These are phyloP conservation scores for Rhorus exstirpatorius DNA, from an alignment of 2,888 invertebrate species.

Conservation along the genomic window DNA sequence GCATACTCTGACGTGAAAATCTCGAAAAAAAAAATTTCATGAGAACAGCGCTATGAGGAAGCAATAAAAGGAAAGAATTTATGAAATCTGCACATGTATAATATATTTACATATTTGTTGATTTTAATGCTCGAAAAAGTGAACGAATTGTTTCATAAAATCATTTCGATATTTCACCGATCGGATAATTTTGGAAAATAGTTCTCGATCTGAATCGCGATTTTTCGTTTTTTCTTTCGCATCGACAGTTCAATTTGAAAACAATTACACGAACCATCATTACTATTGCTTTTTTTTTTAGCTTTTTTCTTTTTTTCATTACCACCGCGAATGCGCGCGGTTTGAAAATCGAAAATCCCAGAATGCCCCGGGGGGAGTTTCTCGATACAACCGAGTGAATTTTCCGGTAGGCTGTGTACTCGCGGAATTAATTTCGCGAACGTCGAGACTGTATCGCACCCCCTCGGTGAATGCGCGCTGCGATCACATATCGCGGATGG, in stretches of 20 bases:
- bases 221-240: conserved; percentile 4
- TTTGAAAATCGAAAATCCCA: conserved; percentile 42
- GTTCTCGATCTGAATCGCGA: no score
- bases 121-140: no score
- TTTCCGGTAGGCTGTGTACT: conserved; percentile 27
- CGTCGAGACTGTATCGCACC: conserved; percentile 19
- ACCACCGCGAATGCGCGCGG: neutral
- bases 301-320: neutral
- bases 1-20: no score
- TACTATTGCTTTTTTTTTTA: neutral
- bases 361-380: conserved; percentile 13
- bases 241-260: neutral
- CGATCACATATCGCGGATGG: neutral
- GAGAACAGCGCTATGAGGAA: no score
- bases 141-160: neutral
- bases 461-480: conserved; percentile 27
- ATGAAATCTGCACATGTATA: no score
- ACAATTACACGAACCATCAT: conserved; percentile 1
- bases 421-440: conserved; percentile 51
- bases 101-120: neutral
- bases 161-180: neutral
- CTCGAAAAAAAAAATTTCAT: no score
- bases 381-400: neutral
- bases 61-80: no score
- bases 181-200: neutral